phyloP scores from a whole-genome alignment of 2,113 vertebrate species.

The Illadopsis cleaveri region DNA sequence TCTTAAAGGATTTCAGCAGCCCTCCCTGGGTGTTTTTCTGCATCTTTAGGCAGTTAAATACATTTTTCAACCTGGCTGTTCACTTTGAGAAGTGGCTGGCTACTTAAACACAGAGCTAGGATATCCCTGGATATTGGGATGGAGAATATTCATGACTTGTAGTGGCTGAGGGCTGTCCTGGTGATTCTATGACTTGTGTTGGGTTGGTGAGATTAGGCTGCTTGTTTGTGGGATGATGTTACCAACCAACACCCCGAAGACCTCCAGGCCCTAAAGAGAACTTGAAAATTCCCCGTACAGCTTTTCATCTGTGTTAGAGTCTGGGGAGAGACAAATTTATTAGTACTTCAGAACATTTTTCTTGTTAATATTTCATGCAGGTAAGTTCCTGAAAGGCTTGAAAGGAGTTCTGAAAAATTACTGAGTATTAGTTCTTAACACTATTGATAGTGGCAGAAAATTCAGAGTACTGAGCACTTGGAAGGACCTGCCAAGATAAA shows the following conservation, averaged over 20 bases:
- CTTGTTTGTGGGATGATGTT: background rate
- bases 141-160: fast-evolving
- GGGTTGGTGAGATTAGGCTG: fast-evolving
- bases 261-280: background rate
- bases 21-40: background rate
- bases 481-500: background rate
- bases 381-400: slow-evolving; percentile 1
- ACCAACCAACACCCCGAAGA: fast-evolving
- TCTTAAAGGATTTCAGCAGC: background rate
- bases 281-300: background rate
- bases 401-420: slow-evolving; percentile 29
- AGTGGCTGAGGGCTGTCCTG: background rate
- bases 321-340: background rate
- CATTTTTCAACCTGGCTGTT: background rate
- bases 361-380: slow-evolving; percentile 16
- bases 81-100: background rate
- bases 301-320: background rate
- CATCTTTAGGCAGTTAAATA: background rate
- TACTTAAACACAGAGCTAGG: background rate
- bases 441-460: background rate
- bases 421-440: background rate
- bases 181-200: fast-evolving
- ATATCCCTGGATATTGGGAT: background rate
- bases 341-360: slow-evolving; percentile 1
- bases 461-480: background rate